These are phyloP conservation scores for Drosophila flavopinicola DNA, from an alignment of 2,888 invertebrate genomes.

Conservation along the genomic window DNA sequence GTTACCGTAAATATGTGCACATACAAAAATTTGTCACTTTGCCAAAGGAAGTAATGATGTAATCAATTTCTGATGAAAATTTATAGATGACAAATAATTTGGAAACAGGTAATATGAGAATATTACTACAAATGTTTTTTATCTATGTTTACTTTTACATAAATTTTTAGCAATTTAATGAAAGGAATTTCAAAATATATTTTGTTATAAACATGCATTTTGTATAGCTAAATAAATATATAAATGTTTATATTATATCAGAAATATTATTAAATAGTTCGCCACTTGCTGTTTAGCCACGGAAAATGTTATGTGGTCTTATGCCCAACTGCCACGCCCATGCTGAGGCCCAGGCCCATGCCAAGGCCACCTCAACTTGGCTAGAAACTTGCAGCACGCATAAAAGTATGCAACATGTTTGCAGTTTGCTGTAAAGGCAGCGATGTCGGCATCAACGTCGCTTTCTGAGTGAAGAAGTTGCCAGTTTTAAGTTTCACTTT, in stretches of 20 bases:
- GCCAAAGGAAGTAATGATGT: conserved; percentile 2
- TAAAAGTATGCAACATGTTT: conserved; percentile 73
- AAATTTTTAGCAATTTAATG: too few relatives aligned
- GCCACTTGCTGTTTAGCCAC: not conserved
- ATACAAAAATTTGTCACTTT: conserved; percentile 48
- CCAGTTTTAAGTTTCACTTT: conserved; percentile 75
- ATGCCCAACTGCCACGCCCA: conserved; percentile 5
- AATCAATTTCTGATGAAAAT: conserved; percentile 7
- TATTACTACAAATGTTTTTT: too few relatives aligned
- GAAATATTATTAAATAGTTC: conserved; percentile 5
- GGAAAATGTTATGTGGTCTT: not conserved
- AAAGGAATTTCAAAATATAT: too few relatives aligned
- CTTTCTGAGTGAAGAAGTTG: conserved; percentile 58
- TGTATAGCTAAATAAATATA: not conserved
- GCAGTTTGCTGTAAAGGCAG: conserved; percentile 70
- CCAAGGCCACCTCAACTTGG: conserved; percentile 32
- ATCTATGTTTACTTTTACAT: too few relatives aligned
- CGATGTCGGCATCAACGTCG: conserved; percentile 32
- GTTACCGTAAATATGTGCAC: conserved; percentile 37
- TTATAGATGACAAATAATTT: conserved; percentile 22
- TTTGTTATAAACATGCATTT: too few relatives aligned
- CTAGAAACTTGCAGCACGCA: conserved; percentile 56
- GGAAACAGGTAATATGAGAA: too few relatives aligned
- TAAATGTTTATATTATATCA: not conserved
- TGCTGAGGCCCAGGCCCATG: not conserved